Conservation (phyloP, 2,113 vertebrate genomes). For the Macroglossus sobrinus region DNA sequence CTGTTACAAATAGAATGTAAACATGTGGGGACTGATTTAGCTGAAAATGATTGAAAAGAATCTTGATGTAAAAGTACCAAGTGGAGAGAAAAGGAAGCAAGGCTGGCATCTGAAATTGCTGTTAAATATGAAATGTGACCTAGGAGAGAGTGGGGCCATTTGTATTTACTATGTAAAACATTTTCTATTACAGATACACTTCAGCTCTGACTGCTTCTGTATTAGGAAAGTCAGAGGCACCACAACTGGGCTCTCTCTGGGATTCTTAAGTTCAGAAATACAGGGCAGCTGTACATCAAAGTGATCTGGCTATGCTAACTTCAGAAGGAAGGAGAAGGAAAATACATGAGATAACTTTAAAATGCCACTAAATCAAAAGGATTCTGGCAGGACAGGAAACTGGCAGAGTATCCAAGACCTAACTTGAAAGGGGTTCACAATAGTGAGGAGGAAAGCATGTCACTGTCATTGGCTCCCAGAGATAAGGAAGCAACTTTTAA, state of each 20-base stretch:
- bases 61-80: constrained; percentile 1
- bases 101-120: constrained; percentile 14
- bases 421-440: constrained; percentile 33
- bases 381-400: constrained; percentile 44
- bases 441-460: not conserved
- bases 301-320: constrained; percentile 31
- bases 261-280: not conserved
- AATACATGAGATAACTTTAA: constrained; percentile 45
- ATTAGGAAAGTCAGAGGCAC: constrained; percentile 37
- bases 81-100: not conserved
- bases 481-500: not conserved
- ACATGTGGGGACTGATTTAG: constrained; percentile 23
- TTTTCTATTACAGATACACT: constrained; percentile 19
- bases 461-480: not conserved
- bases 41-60: constrained; percentile 29
- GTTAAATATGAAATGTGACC: constrained; percentile 39
- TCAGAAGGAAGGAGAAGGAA: constrained; percentile 16
- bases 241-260: not conserved
- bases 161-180: constrained; percentile 45
- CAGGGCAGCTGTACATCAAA: constrained; percentile 35
- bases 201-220: not conserved
- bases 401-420: constrained; percentile 70
- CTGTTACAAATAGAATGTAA: constrained; percentile 21
- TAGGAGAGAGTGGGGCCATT: not conserved
- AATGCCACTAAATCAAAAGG: constrained; percentile 70